Base-by-base conservation (phyloP, 2,113 vertebrate species). In the Pogona vitticeps region DNA sequence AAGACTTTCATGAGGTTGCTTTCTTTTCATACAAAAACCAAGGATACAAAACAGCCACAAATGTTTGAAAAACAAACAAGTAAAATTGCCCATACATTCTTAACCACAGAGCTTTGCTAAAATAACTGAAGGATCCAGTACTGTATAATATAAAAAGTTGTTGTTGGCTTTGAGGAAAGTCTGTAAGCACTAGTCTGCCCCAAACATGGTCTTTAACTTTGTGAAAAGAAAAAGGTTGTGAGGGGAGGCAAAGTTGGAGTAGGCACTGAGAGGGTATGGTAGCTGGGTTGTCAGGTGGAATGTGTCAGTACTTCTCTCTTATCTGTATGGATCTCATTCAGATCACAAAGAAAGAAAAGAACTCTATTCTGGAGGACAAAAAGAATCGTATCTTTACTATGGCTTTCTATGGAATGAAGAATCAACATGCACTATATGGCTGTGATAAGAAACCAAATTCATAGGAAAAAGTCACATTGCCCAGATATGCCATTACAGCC, bases 61-160 rank as follows among this genome's bases (percentile, higher is more conserved):
- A 87, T 90, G 80, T 28, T 76, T 70, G 92, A 88, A 91, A 82
- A 58, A 58, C 73, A 83, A 88, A 72, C n/a, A 59, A 46, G 36
- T 15, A 33, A 63, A 38, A 18, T 71, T 6, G 68, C 86, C 20
- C 26, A 71, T 85, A 36, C 58, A 33, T 8, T 31, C 46, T 83
- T 85, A 0, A 0, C 36, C 67, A 52, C 46, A 77, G 73, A 0
- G 0, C 73, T 78, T 59, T 46, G 13, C 87, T 85, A 89, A 85
- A 20, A 18, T 52, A 0, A 14, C 87, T 86, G 90, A 90, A 91
- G 18, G 38, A 73, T 80, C 14, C 14, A 18, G 21, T 52, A 86
- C 78, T 81, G 77, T 86, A 21, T 81, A 86, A 86, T 86, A 81
- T 73, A 63, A 86, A 80, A 73, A 28, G 58, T 81, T 86, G 67